Percentiles rank a stretch among this genome's conserved stretches.
Conservation (phyloP, 2,888 invertebrate species). For the Biston betularia region DNA sequence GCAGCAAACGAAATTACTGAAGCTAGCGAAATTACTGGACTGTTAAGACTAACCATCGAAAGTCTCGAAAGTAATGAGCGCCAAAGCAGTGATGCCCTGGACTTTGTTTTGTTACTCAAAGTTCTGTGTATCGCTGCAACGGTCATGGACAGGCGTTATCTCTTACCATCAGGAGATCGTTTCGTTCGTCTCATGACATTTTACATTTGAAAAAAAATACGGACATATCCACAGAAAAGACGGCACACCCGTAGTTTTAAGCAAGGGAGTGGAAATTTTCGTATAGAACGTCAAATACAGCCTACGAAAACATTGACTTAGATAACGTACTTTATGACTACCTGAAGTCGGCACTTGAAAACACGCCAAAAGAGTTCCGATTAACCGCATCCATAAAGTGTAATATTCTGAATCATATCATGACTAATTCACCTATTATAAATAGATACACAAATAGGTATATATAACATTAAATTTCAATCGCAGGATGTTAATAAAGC, state of each 20-base stretch:
- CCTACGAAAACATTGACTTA: background rate
- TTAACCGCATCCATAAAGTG: slow-evolving; percentile 17
- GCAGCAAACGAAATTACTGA: too few relatives aligned
- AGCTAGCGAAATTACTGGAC: too few relatives aligned
- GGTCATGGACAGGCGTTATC: too few relatives aligned
- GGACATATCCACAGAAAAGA: background rate
- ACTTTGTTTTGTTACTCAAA: too few relatives aligned
- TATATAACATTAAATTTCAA: slow-evolving; percentile 17
- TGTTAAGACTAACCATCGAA: too few relatives aligned
- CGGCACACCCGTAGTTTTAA: background rate
- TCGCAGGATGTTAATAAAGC: slow-evolving; percentile 23
- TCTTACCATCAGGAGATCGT: too few relatives aligned
- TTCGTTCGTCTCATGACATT: too few relatives aligned
- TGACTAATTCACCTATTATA: slow-evolving; percentile 19
- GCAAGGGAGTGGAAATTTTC: background rate
- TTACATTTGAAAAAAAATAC: too few relatives aligned
- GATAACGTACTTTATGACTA: background rate
- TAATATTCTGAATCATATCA: slow-evolving; percentile 23
- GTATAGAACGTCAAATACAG: background rate
- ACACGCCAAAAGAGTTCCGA: slow-evolving; percentile 16
- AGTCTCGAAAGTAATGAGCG: too few relatives aligned
- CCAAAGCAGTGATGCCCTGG: too few relatives aligned
- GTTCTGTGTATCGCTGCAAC: too few relatives aligned
- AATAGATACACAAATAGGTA: background rate
- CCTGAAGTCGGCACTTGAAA: slow-evolving; percentile 11